Conservation (phyloP, 2,797 vertebrate genomes). For the Premnoplex brunnescens region DNA sequence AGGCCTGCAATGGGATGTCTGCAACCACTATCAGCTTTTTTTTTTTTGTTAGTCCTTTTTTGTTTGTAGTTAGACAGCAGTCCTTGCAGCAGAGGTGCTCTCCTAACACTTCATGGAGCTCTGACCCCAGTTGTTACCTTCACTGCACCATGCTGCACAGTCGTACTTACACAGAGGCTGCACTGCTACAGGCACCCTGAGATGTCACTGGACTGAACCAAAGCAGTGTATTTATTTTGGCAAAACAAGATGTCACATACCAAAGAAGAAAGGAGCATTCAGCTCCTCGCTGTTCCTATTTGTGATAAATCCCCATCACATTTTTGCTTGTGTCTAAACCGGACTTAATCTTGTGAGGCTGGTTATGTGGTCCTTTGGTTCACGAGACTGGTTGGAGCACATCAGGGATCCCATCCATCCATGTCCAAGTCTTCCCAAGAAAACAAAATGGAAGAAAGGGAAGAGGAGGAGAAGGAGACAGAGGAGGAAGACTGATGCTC, state of each 20-base stretch:
- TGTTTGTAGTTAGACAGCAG: rapidly evolving
- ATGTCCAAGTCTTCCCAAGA: background rate
- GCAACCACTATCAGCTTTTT: rapidly evolving
- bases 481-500: background rate
- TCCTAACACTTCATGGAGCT: background rate
- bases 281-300: background rate
- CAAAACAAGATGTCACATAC: rapidly evolving
- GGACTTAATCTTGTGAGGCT: background rate
- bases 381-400: background rate
- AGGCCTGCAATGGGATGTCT: background rate
- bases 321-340: background rate
- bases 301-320: background rate
- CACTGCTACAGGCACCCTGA: background rate
- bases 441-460: background rate
- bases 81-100: background rate
- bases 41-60: background rate
- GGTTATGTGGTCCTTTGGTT: background rate
- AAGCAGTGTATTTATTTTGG: background rate
- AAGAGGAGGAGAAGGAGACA: background rate
- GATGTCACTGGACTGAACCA: background rate
- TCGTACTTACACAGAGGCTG: background rate
- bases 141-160: rapidly evolving
- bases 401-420: background rate
- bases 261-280: background rate
- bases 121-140: too few species aligned